These are phyloP conservation scores for Pituophis catenifer DNA, from an alignment of 2,113 vertebrate genomes.

Conservation along the genomic window DNA sequence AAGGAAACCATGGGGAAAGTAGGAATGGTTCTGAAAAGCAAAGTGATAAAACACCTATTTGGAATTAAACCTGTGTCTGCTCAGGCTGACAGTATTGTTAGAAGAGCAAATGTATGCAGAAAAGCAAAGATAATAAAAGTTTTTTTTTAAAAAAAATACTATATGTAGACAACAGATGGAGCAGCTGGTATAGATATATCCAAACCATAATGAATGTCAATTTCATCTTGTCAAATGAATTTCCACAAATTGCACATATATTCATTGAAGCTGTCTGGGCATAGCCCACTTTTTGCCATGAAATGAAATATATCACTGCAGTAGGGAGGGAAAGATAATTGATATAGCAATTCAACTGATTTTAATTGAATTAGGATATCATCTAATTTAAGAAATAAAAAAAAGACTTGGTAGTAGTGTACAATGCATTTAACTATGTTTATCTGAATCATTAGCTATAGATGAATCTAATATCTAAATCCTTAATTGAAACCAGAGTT, in stretches of 20 bases:
- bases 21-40: neutral
- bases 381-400: neutral
- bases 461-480: conserved; percentile 14
- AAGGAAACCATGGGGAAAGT: neutral
- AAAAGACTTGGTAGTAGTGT: neutral
- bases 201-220: neutral
- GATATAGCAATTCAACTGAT: neutral
- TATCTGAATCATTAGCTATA: neutral
- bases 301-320: neutral
- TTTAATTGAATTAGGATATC: neutral
- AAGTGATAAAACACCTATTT: neutral
- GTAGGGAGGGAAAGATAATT: neutral
- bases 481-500: conserved; percentile 26
- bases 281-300: neutral
- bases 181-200: neutral
- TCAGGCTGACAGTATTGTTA: neutral
- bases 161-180: neutral
- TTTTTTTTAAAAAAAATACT: neutral
- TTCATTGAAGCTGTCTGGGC: neutral
- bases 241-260: neutral
- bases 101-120: neutral
- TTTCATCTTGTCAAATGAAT: neutral
- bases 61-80: neutral
- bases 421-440: neutral
- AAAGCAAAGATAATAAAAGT: neutral